phyloP scores from a whole-genome alignment of 2,888 invertebrate species.

The Ommatoiulus sabulosus region DNA sequence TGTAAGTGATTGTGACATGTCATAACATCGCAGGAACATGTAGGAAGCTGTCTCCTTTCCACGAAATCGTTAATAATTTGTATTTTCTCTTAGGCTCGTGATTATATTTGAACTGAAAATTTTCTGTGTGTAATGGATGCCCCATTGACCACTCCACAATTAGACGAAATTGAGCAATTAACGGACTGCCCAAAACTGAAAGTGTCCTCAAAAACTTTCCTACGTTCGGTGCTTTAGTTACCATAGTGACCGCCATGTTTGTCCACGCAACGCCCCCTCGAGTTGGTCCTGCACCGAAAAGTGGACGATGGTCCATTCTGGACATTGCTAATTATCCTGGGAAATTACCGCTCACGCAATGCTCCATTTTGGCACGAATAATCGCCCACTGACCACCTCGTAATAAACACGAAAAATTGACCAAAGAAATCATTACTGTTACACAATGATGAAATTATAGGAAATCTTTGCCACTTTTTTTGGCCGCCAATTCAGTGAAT shows the following conservation, averaged over 20 bases:
- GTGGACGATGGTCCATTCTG: conserved; percentile 44
- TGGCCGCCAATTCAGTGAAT: background rate
- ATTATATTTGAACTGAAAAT: too few species aligned
- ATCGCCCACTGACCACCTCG: background rate
- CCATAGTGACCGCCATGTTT: conserved; percentile 47
- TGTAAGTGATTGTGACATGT: too few species aligned
- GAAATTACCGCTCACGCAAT: conserved; percentile 43
- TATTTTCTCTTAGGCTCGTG: too few species aligned
- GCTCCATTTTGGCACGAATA: conserved; percentile 23
- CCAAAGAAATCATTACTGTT: conserved; percentile 41
- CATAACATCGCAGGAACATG: too few species aligned
- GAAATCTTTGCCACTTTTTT: conserved; percentile 42
- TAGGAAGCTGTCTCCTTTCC: too few species aligned
- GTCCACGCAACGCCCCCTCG: conserved; percentile 6
- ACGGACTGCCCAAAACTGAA: background rate
- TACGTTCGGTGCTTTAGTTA: background rate
- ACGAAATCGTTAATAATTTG: too few species aligned
- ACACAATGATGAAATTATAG: conserved; percentile 42
- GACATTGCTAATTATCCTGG: conserved; percentile 45
- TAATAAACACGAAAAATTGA: conserved; percentile 48
- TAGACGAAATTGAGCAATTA: background rate
- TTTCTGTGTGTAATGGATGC: too few species aligned
- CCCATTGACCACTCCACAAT: background rate
- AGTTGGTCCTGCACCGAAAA: conserved; percentile 16
- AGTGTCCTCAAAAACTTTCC: background rate